Percentiles rank a stretch among this genome's conserved stretches.
Evolutionary conservation across 1,140 invertebrate genomes (phyloP).

Genomic region (Trichogramma pretiosum): DNA sequence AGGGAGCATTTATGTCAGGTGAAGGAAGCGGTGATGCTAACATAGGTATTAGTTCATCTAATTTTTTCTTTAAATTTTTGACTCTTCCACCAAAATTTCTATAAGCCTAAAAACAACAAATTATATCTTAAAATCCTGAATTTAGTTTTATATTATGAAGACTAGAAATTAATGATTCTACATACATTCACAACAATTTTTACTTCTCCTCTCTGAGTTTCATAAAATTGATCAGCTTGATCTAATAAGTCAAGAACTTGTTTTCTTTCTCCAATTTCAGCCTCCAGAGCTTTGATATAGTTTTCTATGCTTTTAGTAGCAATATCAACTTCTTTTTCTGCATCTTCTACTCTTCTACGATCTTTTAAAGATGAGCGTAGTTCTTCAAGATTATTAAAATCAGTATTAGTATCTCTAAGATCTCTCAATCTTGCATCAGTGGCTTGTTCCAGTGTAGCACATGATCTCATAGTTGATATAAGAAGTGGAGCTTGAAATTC

Average conservation of each 20-base stretch:
- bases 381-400: constrained; percentile 54
- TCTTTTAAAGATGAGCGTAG: constrained; percentile 68
- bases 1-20: constrained; percentile 72
- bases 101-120: constrained; percentile 63
- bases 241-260: constrained; percentile 66
- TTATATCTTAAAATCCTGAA: constrained; percentile 9
- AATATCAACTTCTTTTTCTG: constrained; percentile 78
- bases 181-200: constrained; percentile 87
- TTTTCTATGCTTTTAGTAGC: constrained; percentile 68
- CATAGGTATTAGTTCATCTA: constrained; percentile 68
- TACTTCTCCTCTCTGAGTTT: constrained; percentile 80
- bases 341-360: constrained; percentile 73
- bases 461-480: constrained; percentile 47
- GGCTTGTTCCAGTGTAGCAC: constrained; percentile 43
- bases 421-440: constrained; percentile 40
- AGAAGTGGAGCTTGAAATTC: constrained; percentile 44
- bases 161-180: constrained; percentile 23
- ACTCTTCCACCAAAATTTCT: constrained; percentile 83
- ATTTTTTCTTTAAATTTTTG: constrained; percentile 71
- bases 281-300: constrained; percentile 69
- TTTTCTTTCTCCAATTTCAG: constrained; percentile 72
- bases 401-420: constrained; percentile 35
- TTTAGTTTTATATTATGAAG: constrained; percentile 7
- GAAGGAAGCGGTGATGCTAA: constrained; percentile 60
- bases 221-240: constrained; percentile 78